Conservation (phyloP, 2,797 vertebrate genomes). For the Heteromormyrus szaboi region DNA sequence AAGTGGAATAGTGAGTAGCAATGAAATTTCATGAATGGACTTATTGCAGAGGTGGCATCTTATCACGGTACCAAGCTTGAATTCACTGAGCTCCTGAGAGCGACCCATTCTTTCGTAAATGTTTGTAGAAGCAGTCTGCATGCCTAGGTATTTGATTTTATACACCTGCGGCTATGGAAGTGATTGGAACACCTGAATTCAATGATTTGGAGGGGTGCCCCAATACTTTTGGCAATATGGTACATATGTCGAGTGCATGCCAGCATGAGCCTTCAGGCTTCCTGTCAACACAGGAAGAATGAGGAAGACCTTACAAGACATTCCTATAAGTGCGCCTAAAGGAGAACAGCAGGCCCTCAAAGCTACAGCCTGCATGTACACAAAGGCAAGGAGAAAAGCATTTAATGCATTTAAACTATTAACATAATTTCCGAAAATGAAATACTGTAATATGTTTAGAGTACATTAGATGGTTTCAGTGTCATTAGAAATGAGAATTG, state of each 20-base stretch:
- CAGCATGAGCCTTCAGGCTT: not conserved
- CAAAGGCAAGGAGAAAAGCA: not conserved
- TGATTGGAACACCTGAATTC: not conserved
- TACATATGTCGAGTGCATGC: not conserved
- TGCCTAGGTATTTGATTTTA: not conserved
- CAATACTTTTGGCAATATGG: not conserved
- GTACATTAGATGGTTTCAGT: not conserved
- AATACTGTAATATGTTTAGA: not conserved
- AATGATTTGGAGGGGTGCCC: not conserved
- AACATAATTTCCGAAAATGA: not conserved
- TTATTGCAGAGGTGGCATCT: not conserved
- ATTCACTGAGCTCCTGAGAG: not conserved
- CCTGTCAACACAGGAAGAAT: not conserved
- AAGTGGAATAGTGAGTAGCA: not conserved
- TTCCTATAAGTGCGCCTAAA: not conserved
- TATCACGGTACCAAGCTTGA: not conserved
- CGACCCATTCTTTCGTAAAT: not conserved
- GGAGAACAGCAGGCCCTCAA: not conserved
- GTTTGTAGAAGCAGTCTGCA: not conserved
- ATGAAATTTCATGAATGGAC: not conserved
- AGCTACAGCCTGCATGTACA: not conserved
- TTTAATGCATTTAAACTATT: not conserved
- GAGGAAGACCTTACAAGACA: not conserved
- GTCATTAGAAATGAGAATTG: not conserved
- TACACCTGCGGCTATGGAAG: not conserved